Conservation (phyloP, 2,113 vertebrate species). For the Pygathrix nemaeus region DNA sequence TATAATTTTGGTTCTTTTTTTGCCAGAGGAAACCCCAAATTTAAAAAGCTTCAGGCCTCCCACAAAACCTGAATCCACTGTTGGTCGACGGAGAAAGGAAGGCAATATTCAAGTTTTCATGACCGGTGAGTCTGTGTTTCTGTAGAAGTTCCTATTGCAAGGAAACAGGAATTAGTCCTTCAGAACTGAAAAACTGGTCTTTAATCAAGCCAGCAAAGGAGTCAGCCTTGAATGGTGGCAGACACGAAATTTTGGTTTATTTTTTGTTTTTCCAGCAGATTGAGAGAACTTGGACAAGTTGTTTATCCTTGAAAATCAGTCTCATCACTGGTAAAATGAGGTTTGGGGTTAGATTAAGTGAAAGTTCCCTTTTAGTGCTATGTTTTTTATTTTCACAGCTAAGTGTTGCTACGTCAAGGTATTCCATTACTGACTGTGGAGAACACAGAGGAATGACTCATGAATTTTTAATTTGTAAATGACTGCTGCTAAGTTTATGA, state of each 20-base stretch:
- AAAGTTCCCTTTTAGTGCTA: not conserved
- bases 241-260: not conserved
- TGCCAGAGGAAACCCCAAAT: not conserved
- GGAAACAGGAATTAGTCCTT: not conserved
- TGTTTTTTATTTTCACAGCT: not conserved
- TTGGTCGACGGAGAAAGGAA: no score
- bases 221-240: not conserved
- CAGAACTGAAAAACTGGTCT: not conserved
- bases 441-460: not conserved
- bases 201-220: not conserved
- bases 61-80: accelerated
- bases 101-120: accelerated
- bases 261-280: not conserved
- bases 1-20: not conserved
- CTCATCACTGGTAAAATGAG: not conserved
- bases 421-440: not conserved
- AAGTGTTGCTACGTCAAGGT: not conserved
- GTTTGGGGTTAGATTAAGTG: not conserved
- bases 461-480: slow-evolving; percentile 62
- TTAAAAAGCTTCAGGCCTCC: not conserved
- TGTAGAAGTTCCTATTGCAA: not conserved
- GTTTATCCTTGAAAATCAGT: not conserved
- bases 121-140: not conserved
- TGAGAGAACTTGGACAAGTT: not conserved
- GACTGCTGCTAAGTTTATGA: slow-evolving; percentile 43